Evolutionary conservation across 2,797 vertebrate genomes (phyloP).

Genomic region (Paratrypauchen microcephalus): DNA sequence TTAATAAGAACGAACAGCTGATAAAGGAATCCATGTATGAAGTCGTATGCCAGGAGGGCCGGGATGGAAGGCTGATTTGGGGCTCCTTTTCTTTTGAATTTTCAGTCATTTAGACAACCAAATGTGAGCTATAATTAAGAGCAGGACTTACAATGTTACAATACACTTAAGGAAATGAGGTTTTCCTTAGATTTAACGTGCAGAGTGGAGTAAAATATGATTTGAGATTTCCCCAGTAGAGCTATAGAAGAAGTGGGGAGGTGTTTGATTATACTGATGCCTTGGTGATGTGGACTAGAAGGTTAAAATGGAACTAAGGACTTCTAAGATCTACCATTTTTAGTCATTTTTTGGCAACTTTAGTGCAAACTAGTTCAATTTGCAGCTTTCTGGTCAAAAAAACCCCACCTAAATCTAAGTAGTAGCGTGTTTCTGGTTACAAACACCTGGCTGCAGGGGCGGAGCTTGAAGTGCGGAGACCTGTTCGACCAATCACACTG

Average conservation of each 20-base stretch:
- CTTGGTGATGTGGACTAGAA: no score
- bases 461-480: no score
- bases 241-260: not conserved
- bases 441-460: no score
- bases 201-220: not conserved
- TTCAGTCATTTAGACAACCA: conserved; percentile 50
- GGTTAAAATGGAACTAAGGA: no score
- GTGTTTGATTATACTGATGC: not conserved
- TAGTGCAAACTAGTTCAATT: no score
- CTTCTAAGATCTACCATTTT: no score
- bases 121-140: conserved; percentile 58
- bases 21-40: conserved; percentile 65
- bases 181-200: conserved; percentile 40
- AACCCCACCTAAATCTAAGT: no score
- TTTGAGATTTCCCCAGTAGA: not conserved
- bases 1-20: conserved; percentile 66
- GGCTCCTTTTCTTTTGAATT: conserved; percentile 53
- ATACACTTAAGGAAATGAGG: conserved; percentile 26
- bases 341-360: no score
- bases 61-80: conserved; percentile 54
- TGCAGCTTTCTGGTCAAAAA: no score
- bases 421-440: no score
- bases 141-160: conserved; percentile 34
- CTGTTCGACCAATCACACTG: no score
- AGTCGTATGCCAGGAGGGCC: conserved; percentile 47